phyloP scores from a whole-genome alignment of 2,113 vertebrate species.

The Phylloscopus whistleri region DNA sequence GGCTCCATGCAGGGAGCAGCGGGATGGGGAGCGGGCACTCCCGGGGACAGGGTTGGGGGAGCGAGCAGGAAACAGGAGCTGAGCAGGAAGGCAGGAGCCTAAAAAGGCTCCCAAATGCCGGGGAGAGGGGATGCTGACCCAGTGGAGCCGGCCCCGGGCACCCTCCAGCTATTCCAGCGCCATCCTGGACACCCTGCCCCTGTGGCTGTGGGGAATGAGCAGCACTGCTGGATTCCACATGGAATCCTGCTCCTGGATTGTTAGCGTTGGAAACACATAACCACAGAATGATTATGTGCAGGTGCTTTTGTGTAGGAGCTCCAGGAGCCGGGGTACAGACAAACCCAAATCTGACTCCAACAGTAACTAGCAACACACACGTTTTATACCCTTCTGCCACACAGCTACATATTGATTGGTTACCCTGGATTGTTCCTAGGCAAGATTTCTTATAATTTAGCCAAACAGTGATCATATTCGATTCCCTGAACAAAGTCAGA shows the following conservation, averaged over 20 bases:
- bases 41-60: neutral
- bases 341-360: no score
- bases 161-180: neutral
- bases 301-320: no score
- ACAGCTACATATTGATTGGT: no score
- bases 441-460: no score
- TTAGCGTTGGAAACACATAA: no score
- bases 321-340: no score
- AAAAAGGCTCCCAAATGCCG: neutral
- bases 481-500: no score
- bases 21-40: fast-evolving
- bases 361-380: no score
- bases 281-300: no score
- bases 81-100: neutral
- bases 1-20: fast-evolving
- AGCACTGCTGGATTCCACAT: neutral
- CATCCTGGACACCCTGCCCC: fast-evolving
- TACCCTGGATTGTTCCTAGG: no score
- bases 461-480: no score
- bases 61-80: neutral
- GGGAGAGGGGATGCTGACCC: neutral
- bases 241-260: neutral
- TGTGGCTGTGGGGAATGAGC: neutral
- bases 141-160: fast-evolving
- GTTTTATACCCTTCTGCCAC: no score